A percentile compares a stretch with the other conserved stretches of the same genome.
Evolutionary conservation across 2,888 invertebrate species (phyloP).

Genomic region (Harpalus rufipes): DNA sequence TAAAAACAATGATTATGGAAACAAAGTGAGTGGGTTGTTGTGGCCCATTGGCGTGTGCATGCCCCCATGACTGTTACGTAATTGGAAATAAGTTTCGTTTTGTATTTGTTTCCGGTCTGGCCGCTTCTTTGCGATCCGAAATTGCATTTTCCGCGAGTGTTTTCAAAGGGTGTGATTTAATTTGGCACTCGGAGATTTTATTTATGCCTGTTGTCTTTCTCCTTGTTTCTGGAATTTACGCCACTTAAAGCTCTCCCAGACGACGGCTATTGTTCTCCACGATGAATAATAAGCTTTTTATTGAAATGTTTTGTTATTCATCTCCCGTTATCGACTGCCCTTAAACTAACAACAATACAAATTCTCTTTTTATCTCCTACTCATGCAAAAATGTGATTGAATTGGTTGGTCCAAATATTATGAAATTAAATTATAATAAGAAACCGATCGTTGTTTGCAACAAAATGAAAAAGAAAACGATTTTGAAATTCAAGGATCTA

Average conservation of each 20-base stretch:
- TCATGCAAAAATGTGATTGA: constrained; percentile 2
- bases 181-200: constrained; percentile 50
- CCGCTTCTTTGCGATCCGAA: constrained; percentile 40
- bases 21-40: too few relatives aligned
- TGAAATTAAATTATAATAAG: constrained; percentile 20
- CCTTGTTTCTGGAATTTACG: constrained; percentile 47
- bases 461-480: background rate
- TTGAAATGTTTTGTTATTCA: constrained; percentile 52
- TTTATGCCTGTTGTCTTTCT: constrained; percentile 50
- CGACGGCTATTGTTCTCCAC: constrained; percentile 24
- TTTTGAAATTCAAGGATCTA: too few relatives aligned
- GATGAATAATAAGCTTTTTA: constrained; percentile 54
- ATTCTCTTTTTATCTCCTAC: background rate
- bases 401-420: constrained; percentile 15
- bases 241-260: constrained; percentile 56
- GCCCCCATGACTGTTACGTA: constrained; percentile 36
- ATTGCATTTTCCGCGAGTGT: constrained; percentile 57
- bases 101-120: constrained; percentile 45
- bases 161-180: constrained; percentile 64
- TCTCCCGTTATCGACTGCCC: constrained; percentile 31
- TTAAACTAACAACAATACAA: constrained; percentile 24
- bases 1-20: too few relatives aligned
- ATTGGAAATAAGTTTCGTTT: constrained; percentile 43
- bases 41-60: background rate
- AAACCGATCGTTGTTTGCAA: background rate